phyloP scores from a whole-genome alignment of 2,113 vertebrate genomes.

The Nipponia nippon region DNA sequence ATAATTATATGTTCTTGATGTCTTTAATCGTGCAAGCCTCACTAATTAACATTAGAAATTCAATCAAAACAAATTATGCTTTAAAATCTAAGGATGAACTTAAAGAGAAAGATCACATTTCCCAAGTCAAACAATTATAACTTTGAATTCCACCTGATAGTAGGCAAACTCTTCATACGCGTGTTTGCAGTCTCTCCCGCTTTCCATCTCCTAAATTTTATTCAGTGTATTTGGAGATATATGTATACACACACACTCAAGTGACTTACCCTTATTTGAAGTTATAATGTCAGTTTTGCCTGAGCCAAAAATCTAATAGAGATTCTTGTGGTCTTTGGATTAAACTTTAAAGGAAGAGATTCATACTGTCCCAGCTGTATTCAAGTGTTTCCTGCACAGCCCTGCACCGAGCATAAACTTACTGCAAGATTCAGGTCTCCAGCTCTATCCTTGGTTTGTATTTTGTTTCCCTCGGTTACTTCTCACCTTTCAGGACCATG shows the following conservation, averaged over 20 bases:
- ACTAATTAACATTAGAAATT: slow-evolving; percentile 69
- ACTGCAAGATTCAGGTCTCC: background rate
- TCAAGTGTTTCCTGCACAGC: background rate
- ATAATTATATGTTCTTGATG: slow-evolving; percentile 69
- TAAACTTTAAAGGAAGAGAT: background rate
- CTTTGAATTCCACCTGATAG: background rate
- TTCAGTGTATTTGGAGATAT: background rate
- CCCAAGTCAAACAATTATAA: slow-evolving; percentile 32
- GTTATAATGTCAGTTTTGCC: background rate
- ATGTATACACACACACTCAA: background rate
- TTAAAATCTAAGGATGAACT: slow-evolving; percentile 63
- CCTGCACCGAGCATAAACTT: background rate
- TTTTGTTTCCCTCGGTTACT: background rate
- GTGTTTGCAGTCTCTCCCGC: background rate
- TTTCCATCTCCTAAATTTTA: background rate
- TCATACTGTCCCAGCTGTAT: background rate
- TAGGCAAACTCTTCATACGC: background rate
- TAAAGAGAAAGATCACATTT: slow-evolving; percentile 47
- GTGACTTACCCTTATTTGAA: background rate
- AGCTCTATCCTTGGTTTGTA: background rate
- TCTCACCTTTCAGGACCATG: background rate
- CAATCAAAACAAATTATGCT: slow-evolving; percentile 69
- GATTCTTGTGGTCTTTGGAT: background rate
- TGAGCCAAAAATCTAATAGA: background rate
- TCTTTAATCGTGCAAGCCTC: slow-evolving; percentile 60